Conservation (phyloP, 2,113 vertebrate species). For the Anoura caudifer region DNA sequence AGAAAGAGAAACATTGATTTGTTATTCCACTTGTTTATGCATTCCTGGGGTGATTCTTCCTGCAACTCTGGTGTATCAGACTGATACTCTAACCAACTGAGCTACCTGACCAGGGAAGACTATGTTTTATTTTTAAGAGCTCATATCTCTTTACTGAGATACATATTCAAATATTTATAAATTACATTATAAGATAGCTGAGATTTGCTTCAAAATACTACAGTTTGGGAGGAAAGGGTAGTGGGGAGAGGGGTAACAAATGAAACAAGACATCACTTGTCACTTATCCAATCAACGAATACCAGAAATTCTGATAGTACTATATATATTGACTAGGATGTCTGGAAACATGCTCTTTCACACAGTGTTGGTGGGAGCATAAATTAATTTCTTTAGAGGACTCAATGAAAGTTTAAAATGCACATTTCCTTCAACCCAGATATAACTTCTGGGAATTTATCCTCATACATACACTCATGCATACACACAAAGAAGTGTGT, state of each 20-base stretch:
- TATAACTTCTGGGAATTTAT: neutral
- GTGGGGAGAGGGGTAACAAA: neutral
- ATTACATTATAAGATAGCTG: neutral
- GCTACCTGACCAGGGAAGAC: no score
- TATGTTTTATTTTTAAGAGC: conserved; percentile 10
- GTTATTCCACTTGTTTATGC: no score
- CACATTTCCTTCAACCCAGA: neutral
- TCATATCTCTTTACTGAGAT: neutral
- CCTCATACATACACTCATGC: neutral
- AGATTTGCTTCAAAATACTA: conserved; percentile 38
- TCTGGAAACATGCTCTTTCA: neutral
- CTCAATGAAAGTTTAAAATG: conserved; percentile 8
- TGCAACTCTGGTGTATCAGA: no score
- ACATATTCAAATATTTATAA: neutral
- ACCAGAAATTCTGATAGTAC: neutral
- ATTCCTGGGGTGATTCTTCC: no score
- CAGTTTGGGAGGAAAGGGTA: neutral
- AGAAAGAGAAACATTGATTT: no score
- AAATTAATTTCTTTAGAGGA: conserved; percentile 17
- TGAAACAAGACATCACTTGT: neutral
- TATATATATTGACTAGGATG: neutral
- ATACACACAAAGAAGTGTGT: neutral
- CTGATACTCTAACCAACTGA: no score
- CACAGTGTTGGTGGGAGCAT: neutral
- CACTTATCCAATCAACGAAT: neutral